These are phyloP conservation scores for Macropus fuliginosus DNA, from an alignment of 2,797 vertebrate species.

Conservation along the genomic window DNA sequence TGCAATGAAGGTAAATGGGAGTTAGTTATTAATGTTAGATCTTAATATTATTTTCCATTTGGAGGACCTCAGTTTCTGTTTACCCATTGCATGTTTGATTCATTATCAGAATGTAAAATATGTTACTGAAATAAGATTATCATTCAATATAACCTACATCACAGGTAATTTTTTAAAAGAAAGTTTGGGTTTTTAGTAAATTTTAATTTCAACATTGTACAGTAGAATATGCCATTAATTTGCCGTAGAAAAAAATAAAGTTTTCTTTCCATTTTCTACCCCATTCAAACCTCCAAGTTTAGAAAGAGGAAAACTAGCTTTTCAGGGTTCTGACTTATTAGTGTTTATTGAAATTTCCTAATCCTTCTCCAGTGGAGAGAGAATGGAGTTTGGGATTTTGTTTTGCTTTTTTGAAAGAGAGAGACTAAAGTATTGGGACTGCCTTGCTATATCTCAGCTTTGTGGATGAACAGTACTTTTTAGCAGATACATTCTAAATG, in stretches of 20 bases:
- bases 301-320: neutral
- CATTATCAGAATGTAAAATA: slow-evolving; percentile 26
- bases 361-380: neutral
- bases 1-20: slow-evolving; percentile 83
- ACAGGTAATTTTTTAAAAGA: neutral
- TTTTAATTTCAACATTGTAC: neutral
- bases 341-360: too few relatives aligned
- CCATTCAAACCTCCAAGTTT: neutral
- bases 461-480: neutral
- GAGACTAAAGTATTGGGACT: neutral
- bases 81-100: neutral
- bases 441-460: neutral
- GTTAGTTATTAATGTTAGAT: neutral
- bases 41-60: neutral
- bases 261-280: neutral
- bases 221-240: neutral
- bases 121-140: slow-evolving; percentile 12
- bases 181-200: neutral
- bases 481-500: neutral
- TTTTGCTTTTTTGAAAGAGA: neutral
- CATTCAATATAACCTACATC: neutral
- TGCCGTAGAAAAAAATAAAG: neutral
- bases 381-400: neutral
- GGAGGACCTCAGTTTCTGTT: neutral
- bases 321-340: too few relatives aligned